These are phyloP conservation scores for Artemia franciscana DNA, from an alignment of 1,140 invertebrate genomes.

Conservation along the genomic window DNA sequence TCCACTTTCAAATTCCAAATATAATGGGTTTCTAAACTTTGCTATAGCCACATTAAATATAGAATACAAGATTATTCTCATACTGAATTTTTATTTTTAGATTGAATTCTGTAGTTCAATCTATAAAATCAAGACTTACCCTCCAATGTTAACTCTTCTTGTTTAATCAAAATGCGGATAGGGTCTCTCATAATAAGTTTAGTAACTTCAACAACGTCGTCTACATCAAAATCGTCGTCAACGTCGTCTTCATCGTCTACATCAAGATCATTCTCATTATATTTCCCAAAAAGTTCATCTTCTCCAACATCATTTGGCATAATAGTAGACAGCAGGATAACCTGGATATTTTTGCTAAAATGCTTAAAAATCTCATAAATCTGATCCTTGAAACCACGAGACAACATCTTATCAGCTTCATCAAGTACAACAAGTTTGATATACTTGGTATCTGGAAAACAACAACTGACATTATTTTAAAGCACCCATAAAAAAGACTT, in stretches of 20 bases:
- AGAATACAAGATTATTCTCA: no score
- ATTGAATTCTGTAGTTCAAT: no score
- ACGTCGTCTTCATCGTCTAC: no score
- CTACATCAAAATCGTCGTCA: no score
- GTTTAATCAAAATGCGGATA: slow-evolving; percentile 87
- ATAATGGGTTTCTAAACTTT: no score
- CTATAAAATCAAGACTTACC: slow-evolving; percentile 26
- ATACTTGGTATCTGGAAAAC: slow-evolving; percentile 29
- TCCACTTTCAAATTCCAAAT: no score
- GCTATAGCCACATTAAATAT: no score
- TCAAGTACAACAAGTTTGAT: slow-evolving; percentile 98
- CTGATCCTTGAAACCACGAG: slow-evolving; percentile 96
- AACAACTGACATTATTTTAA: slow-evolving; percentile 6
- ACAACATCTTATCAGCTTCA: slow-evolving; percentile 99
- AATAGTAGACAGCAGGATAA: slow-evolving; percentile 90
- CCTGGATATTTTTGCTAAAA: slow-evolving; percentile 70
- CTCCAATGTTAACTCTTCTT: slow-evolving; percentile 97
- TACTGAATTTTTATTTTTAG: no score
- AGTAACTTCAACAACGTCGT: slow-evolving; percentile 91
- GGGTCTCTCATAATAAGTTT: slow-evolving; percentile 92
- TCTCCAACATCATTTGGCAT: slow-evolving; percentile 93
- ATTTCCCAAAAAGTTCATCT: no score
- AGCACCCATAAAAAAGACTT: background rate
- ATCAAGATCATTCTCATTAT: no score
- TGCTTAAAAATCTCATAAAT: slow-evolving; percentile 96